Evolutionary conservation across 2,113 vertebrate genomes (phyloP).

Genomic region (Ceyx cyanopectus): DNA sequence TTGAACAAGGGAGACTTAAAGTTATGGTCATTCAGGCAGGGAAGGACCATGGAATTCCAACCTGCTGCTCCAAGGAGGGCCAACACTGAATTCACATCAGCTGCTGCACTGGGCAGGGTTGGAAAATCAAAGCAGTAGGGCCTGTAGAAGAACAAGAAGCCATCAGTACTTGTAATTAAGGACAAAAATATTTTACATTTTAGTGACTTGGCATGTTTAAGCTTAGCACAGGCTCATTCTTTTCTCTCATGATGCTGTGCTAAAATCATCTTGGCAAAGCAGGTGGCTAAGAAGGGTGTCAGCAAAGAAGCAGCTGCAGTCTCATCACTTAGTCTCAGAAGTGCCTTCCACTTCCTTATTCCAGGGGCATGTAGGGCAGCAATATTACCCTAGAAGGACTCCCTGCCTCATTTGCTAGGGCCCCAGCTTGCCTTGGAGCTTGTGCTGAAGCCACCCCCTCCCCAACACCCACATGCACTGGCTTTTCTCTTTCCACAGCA

Average conservation of each 20-base stretch:
- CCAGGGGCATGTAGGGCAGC: background rate
- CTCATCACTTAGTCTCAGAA: background rate
- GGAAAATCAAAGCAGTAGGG: background rate
- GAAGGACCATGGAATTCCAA: background rate
- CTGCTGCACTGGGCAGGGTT: background rate
- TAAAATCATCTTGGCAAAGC: conserved; percentile 50
- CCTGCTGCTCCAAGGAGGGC: background rate
- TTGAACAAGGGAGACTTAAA: background rate
- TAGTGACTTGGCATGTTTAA: conserved; percentile 51
- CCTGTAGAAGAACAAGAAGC: background rate
- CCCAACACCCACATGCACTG: fast-evolving
- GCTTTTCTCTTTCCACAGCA: background rate
- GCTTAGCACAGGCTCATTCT: conserved; percentile 38
- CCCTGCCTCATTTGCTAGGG: fast-evolving
- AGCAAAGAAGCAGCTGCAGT: conserved; percentile 64
- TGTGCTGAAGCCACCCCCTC: background rate
- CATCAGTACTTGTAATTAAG: conserved; percentile 3
- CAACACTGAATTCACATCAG: background rate
- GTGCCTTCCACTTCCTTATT: conserved; percentile 9
- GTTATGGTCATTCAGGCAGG: background rate
- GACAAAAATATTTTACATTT: conserved; percentile 58
- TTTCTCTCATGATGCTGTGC: conserved; percentile 12
- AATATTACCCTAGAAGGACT: background rate
- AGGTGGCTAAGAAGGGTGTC: conserved; percentile 52
- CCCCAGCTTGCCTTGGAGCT: background rate